phyloP scores from a whole-genome alignment of 2,113 vertebrate genomes.

The Nasalis larvatus region DNA sequence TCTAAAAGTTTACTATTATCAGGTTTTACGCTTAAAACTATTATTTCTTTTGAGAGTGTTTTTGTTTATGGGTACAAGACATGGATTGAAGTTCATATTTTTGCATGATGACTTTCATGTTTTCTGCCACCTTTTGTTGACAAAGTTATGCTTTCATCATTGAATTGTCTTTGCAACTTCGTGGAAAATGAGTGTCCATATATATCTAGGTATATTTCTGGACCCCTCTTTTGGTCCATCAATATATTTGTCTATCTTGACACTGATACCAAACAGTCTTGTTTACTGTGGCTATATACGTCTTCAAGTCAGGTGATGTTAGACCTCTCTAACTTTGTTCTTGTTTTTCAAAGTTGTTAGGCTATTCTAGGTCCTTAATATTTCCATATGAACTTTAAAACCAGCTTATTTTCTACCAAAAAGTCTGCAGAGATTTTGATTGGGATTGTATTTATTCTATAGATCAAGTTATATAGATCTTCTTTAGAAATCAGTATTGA shows the following conservation, averaged over 20 bases:
- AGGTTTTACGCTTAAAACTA: neutral
- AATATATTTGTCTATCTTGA: neutral
- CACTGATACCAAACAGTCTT: neutral
- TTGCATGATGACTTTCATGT: neutral
- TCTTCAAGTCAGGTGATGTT: neutral
- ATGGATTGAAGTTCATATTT: neutral
- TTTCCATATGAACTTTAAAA: neutral
- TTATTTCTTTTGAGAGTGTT: neutral
- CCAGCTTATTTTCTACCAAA: neutral
- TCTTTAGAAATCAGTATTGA: neutral
- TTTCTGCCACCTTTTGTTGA: neutral
- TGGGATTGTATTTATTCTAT: neutral
- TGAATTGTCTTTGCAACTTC: neutral
- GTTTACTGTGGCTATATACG: neutral
- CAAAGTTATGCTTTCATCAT: neutral
- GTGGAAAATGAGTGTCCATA: neutral
- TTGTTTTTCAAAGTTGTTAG: neutral
- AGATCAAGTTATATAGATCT: neutral
- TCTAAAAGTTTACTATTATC: neutral
- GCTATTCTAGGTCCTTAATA: neutral
- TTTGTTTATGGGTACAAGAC: neutral
- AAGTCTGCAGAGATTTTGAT: neutral
- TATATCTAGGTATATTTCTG: neutral
- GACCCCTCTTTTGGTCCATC: neutral
- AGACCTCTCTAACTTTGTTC: neutral